Base-by-base conservation (phyloP, 2,797 vertebrate genomes). In the Chromobotia macracanthus region DNA sequence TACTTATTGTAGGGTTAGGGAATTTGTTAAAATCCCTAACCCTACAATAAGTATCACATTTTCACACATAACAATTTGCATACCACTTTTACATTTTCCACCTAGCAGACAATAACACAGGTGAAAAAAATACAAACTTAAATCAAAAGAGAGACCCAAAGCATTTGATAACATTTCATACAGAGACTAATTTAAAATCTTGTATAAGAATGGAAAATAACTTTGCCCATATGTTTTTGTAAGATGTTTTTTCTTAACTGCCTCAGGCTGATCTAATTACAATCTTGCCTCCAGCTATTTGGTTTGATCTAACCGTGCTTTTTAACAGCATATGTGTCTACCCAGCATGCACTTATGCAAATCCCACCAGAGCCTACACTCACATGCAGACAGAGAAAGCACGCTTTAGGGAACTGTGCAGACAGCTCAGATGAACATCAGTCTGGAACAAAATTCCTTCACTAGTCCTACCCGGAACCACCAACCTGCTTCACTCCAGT, bases 261-360 rank as follows among this genome's bases (percentile, higher is more conserved):
- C 77, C 69, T 65, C 66, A 23, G 65, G 81, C 77, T 72, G 48
- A 72, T 79, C 77, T 79, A 68, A 74, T 78, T 72, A 79, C 67
- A 68, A 46, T 82, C 63, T 80, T 23, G 51, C 80, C 77, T 80
- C 70, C 75, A 75, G 75, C 67, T 78, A 73, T 78, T 75, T 81
- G 67, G 10, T 48, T 75, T 84, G 73, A 77, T 80, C 68, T 72
- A 21, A 53, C 35, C 38, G 56, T 79, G 70, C 70, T 70, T 80
- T 61, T 80, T 77, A 56, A 55, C 73, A 70, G 65, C 25, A 66
- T 23, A 46, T 80, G 50, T 44, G 56, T 74, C 72, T 77, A 31
- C 50, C 51, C 61, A 72, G 53, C 55, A 74, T 75, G 67, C 69
- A 61, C 64, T 75, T 84, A 67, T 79, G 77, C 77, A 79, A 79